Percentiles rank a stretch among this genome's conserved stretches.
phyloP scores from a whole-genome alignment of 2,113 vertebrate genomes.

The Apodemus speciosus region DNA sequence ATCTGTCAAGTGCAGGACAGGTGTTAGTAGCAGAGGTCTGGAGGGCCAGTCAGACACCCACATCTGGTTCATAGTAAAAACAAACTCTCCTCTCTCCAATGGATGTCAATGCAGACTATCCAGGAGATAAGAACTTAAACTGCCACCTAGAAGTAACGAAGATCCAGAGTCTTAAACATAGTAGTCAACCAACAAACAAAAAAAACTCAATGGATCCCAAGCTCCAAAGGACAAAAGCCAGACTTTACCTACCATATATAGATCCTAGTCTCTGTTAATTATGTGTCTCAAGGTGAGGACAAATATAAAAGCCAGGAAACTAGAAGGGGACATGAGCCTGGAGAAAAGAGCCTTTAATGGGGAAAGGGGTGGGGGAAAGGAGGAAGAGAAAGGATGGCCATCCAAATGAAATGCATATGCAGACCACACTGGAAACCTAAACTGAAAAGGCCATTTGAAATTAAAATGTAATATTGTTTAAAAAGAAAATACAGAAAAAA shows the following conservation, averaged over 20 bases:
- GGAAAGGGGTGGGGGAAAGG: too few relatives aligned
- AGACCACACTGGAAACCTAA: background rate
- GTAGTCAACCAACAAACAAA: too few relatives aligned
- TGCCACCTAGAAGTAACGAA: too few relatives aligned
- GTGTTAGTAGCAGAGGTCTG: too few relatives aligned
- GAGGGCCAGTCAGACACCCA: too few relatives aligned
- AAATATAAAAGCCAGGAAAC: background rate
- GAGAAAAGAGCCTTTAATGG: background rate
- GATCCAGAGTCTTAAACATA: too few relatives aligned
- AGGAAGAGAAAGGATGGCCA: background rate
- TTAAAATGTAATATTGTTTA: background rate
- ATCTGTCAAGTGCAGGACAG: too few relatives aligned
- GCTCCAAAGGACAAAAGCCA: background rate
- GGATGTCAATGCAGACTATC: too few relatives aligned
- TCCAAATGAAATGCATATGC: background rate
- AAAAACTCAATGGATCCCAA: too few relatives aligned
- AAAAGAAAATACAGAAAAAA: background rate
- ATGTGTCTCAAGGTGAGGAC: background rate
- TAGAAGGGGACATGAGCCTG: background rate
- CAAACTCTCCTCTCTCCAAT: too few relatives aligned
- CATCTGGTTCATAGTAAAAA: too few relatives aligned
- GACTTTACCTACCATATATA: background rate
- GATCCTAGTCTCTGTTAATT: background rate
- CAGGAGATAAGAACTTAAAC: too few relatives aligned
- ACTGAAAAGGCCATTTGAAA: background rate